Evolutionary conservation across 2,888 invertebrate species (phyloP), one percentile per base, ranked within the genome.

Genomic region (Ceratothoa steindachneri): DNA sequence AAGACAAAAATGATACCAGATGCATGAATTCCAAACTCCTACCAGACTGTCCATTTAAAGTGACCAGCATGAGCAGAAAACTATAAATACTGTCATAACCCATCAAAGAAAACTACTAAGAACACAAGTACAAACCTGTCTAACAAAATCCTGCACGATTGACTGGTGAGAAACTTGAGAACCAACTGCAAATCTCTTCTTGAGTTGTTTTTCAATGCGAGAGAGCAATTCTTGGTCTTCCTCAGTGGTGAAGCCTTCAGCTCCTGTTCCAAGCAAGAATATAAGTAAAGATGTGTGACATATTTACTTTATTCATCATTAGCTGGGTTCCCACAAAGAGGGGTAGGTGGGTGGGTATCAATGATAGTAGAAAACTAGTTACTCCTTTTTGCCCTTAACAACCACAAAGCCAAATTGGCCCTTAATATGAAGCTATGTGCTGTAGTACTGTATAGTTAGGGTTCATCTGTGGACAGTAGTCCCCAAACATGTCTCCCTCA

Each of bases 231-330:
- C 96, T 82, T 94, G 93, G 84, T 99, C 97, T 84, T 95, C 95
- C 82, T 93, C 92, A 0, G 94, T 90, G 0, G 97, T 96, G 84
- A 98, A 99, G 7, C 98, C 99, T 87, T 99, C 98, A n/a, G 93
- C 95, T 65, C 95, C 94, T 79, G 55, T 29, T 29, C 15, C 7
- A 7, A 67, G 28, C n/a, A n/a, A n/a, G 41, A 41, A 41, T 15
- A 41, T 9, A 41, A 9, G 41, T 41, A 15, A 41, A 9, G 41
- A 41, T 15, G 41, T 41, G 60, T 19, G 27, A 52, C 22, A 12
- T 66, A 27, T 22, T 28, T n/a, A 19, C n/a, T n/a, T n/a, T 60
- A 60, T n/a, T 22, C 7, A 60, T 60, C n/a, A 60, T 60, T 19
- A 60, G 19, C 60, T 60, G n/a, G 24, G 5, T 19, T 60, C 9